These are phyloP conservation scores for Sprattus sprattus DNA, from an alignment of 2,113 vertebrate species.

Conservation along the genomic window DNA sequence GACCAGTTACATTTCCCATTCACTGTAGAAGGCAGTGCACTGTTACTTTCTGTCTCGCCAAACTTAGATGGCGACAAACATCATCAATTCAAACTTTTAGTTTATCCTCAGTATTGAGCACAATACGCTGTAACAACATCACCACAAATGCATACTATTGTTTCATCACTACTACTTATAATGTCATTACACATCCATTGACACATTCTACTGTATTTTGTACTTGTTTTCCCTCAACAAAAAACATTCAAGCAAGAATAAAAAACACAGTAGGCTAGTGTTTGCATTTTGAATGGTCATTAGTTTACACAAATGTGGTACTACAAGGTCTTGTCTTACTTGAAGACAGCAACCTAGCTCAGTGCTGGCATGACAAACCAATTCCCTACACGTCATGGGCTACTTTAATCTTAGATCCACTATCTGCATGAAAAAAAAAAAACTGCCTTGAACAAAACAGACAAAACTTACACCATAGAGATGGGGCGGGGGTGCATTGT, in stretches of 20 bases:
- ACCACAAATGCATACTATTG: not conserved
- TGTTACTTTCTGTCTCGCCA: not conserved
- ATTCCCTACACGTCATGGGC: not conserved
- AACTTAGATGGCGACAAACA: not conserved
- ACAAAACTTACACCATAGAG: slow-evolving; percentile 14
- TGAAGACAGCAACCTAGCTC: not conserved
- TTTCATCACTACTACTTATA: not conserved
- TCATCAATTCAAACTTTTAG: not conserved
- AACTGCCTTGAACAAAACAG: not conserved
- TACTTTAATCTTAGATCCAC: not conserved
- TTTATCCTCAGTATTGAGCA: too few relatives aligned
- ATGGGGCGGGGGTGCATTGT: slow-evolving; percentile 22
- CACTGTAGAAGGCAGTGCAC: not conserved
- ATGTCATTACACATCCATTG: not conserved
- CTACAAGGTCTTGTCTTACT: not conserved
- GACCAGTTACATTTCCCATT: not conserved
- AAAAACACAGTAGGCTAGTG: not conserved
- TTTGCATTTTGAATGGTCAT: not conserved
- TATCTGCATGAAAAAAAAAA: not conserved
- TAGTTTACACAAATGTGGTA: not conserved
- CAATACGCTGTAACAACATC: not conserved
- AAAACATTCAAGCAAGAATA: not conserved
- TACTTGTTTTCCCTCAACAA: not conserved
- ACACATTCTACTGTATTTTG: not conserved
- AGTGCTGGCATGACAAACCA: not conserved